Base-by-base conservation (phyloP, 2,113 vertebrate genomes). In the Tenebrosternarchus preto region DNA sequence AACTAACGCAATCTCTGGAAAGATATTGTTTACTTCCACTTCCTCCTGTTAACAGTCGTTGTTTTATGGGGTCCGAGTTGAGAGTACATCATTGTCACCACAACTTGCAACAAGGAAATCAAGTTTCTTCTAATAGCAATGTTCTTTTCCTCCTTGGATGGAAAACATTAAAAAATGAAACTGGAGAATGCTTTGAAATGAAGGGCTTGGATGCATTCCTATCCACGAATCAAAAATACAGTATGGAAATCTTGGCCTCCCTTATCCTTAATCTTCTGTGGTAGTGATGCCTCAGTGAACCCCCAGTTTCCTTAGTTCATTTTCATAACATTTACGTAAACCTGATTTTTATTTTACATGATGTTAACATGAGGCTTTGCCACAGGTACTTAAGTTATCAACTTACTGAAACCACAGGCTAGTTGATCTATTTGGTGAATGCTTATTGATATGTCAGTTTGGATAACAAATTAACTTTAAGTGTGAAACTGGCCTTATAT, bases 21-120 rank as follows among this genome's bases (percentile, higher is more conserved):
- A n/a, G 9, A n/a, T 33, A 74, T 29, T 20, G 12, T 78, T 67
- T 59, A 83, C 76, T 83, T 83, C 71, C 63, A 74, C 76, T 83
- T 83, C 53, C 70, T 46, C 56, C 36, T 74, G 31, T 73, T 25
- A 12, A 39, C 76, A 68, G 27, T 33, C 31, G 8, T 1, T 31
- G 17, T 66, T 66, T 66, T 33, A 17, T 31, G 63, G 64, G 64
- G 31, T 39, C 6, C 19, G 46, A 69, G 31, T 56, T 78, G 29
- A 6, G 64, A 57, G 31, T 53, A 36, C 24, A 61, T 46, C 24
- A 50, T 6, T n/a, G 63, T 55, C 25, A 33, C 22, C 1, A 1
- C 25, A 3, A 22, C 24, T 20, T 60, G 33, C 16, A 78, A 70
- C 5, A 16, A 70, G 64, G 25, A 67, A 56, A n/a, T 33, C 39